phyloP scores from a whole-genome alignment of 2,888 invertebrate genomes.

The Brenthis ino region DNA sequence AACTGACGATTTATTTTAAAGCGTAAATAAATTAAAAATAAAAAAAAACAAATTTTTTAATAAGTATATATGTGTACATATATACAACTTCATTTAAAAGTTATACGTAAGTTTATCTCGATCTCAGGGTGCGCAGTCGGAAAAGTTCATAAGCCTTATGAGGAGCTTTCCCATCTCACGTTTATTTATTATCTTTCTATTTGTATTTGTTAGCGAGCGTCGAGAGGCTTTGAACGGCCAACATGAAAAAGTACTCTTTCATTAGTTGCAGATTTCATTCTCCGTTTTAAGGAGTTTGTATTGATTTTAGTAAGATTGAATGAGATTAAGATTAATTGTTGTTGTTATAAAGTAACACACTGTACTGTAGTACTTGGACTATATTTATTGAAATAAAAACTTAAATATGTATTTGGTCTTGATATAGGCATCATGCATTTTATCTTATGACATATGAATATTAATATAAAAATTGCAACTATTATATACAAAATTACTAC shows the following conservation, averaged over 20 bases:
- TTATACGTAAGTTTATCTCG: not conserved
- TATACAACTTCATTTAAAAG: constrained; percentile 6
- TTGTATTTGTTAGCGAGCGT: constrained; percentile 18
- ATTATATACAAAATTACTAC: no score
- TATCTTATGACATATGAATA: no score
- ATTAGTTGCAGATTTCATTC: constrained; percentile 24
- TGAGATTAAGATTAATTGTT: not conserved
- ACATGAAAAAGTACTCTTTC: constrained; percentile 25
- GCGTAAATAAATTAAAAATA: no score
- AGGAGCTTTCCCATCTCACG: constrained; percentile 10
- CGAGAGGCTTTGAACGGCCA: constrained; percentile 19
- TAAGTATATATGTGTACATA: no score
- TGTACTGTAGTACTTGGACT: not conserved
- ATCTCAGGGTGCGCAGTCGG: constrained; percentile 15
- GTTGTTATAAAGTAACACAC: not conserved
- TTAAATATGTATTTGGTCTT: no score
- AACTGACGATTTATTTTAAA: no score
- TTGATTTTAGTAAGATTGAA: constrained; percentile 13
- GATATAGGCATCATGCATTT: no score
- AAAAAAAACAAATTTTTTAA: no score
- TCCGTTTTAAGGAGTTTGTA: constrained; percentile 1
- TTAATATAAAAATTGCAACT: no score
- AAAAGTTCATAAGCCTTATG: constrained; percentile 27
- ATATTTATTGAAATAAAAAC: no score
- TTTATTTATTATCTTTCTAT: constrained; percentile 20